Percentiles rank a stretch among this genome's conserved stretches.
phyloP scores from a whole-genome alignment of 2,113 vertebrate genomes.

The Centropus unirufus region DNA sequence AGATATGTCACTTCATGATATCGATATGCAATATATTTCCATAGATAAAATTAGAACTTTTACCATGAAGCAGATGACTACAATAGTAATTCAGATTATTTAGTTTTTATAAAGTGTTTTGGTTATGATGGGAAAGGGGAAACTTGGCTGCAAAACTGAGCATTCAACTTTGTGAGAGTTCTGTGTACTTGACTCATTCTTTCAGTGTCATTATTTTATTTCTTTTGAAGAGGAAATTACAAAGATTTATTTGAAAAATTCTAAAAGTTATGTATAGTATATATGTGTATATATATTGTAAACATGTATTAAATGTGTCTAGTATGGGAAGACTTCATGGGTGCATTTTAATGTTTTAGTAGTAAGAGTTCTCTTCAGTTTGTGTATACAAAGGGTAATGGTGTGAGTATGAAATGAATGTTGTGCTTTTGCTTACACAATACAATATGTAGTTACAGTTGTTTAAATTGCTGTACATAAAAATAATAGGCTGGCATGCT shows the following conservation, averaged over 20 bases:
- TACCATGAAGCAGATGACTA: conserved; percentile 68
- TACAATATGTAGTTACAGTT: conserved; percentile 77
- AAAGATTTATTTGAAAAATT: conserved; percentile 82
- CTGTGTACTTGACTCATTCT: conserved; percentile 77
- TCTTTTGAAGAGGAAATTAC: conserved; percentile 74
- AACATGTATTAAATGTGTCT: conserved; percentile 84
- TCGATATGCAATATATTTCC: conserved; percentile 77
- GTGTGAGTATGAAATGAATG: conserved; percentile 74
- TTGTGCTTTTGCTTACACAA: conserved; percentile 80
- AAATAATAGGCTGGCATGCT: conserved; percentile 80
- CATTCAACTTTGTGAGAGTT: conserved; percentile 73
- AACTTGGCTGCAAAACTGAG: conserved; percentile 74
- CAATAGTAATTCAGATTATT: conserved; percentile 69
- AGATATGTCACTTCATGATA: conserved; percentile 64
- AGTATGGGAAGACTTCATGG: conserved; percentile 76
- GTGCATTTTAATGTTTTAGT: conserved; percentile 84
- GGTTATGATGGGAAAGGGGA: conserved; percentile 61
- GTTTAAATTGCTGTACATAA: conserved; percentile 83
- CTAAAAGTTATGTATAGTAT: conserved; percentile 84
- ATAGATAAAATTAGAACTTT: conserved; percentile 69
- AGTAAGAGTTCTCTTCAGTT: conserved; percentile 75
- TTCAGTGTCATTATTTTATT: conserved; percentile 78
- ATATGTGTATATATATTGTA: conserved; percentile 85
- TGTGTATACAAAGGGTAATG: conserved; percentile 72
- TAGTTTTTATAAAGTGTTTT: conserved; percentile 77